These are phyloP conservation scores for Epizoanthus illoricatus DNA, from an alignment of 92 coral and sea anemone species.

Conservation along the genomic window DNA sequence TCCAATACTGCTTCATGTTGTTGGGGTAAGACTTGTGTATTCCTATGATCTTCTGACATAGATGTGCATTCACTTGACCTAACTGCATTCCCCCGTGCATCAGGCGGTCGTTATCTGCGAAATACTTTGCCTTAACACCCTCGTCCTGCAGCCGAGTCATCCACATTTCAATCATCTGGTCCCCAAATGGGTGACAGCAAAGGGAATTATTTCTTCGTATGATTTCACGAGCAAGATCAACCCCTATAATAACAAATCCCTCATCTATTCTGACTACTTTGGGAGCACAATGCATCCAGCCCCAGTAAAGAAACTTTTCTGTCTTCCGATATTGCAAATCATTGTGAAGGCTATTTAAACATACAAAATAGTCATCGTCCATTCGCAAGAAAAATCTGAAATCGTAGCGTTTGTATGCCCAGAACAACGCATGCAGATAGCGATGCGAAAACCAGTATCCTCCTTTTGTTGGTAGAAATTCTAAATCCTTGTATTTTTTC, in stretches of 20 bases:
- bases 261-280: constrained; percentile 51
- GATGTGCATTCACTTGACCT: background rate
- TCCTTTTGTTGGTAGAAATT: constrained; percentile 40
- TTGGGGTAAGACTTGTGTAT: constrained; percentile 9
- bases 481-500: constrained; percentile 29
- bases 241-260: constrained; percentile 36
- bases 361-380: constrained; percentile 67
- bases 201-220: constrained; percentile 41
- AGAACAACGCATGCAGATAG: constrained; percentile 40
- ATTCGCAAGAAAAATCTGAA: constrained; percentile 49
- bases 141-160: constrained; percentile 37
- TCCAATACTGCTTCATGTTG: constrained; percentile 2
- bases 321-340: constrained; percentile 44
- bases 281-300: constrained; percentile 40
- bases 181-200: constrained; percentile 49
- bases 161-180: constrained; percentile 54
- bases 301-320: constrained; percentile 54
- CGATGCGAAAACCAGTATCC: constrained; percentile 58
- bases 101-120: constrained; percentile 45
- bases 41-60: background rate
- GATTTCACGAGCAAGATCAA: constrained; percentile 45
- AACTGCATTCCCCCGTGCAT: constrained; percentile 12
- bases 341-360: constrained; percentile 43
- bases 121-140: constrained; percentile 38
- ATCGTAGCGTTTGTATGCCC: constrained; percentile 54